A percentile compares a stretch with the other conserved stretches of the same genome.
These are phyloP conservation scores for Boloria euphrosyne DNA, from an alignment of 2,888 invertebrate species.

Conservation along the genomic window DNA sequence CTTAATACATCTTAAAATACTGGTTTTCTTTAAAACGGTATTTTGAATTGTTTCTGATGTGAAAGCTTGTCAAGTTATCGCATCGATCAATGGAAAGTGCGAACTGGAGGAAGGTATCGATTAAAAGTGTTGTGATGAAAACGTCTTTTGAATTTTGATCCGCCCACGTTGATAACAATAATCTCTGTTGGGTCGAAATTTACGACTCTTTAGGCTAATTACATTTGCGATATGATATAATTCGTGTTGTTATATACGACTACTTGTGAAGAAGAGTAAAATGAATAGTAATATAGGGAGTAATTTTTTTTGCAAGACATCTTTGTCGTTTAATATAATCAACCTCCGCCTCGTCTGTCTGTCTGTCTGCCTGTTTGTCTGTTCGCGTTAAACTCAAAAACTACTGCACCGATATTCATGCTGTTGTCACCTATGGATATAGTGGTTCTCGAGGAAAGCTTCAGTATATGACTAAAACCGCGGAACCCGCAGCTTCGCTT, in stretches of 20 bases:
- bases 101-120: conserved; percentile 14
- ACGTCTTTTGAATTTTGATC: conserved; percentile 5
- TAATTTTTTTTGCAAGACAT: too few species aligned
- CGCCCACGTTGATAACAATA: conserved; percentile 17
- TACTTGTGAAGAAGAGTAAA: not conserved
- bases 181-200: conserved; percentile 6
- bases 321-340: too few species aligned
- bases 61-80: conserved; percentile 20
- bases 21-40: conserved; percentile 13
- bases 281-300: too few species aligned
- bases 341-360: too few species aligned
- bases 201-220: conserved; percentile 19
- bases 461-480: too few species aligned
- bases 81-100: conserved; percentile 21
- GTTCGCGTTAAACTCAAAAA: too few species aligned
- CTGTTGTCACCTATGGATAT: too few species aligned
- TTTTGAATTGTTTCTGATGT: conserved; percentile 18
- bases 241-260: conserved; percentile 2
- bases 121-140: conserved; percentile 4
- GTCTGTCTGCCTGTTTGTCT: too few species aligned
- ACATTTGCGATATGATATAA: not conserved
- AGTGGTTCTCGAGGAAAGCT: too few species aligned
- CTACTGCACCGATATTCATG: too few species aligned
- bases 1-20: not conserved
- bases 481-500: too few species aligned